These are phyloP conservation scores for Parazoanthus atlanticus DNA, from an alignment of 92 coral and sea anemone genomes.

Conservation along the genomic window DNA sequence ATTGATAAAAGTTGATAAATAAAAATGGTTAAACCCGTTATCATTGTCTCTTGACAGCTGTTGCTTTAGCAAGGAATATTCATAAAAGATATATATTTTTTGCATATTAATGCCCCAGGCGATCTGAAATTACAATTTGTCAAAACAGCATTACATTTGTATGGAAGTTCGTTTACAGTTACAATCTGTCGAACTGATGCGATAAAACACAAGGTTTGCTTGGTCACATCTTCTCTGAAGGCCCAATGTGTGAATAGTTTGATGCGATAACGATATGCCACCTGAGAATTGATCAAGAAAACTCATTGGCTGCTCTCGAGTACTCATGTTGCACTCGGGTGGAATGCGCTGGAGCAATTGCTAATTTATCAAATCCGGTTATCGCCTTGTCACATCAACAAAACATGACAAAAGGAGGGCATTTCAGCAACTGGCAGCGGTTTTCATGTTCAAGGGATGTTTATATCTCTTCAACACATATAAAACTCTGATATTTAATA, in stretches of 20 bases:
- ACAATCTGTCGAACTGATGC: not conserved
- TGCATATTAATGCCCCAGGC: not conserved
- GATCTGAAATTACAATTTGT: not conserved
- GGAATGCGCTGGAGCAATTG: not conserved
- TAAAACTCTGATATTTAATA: not conserved
- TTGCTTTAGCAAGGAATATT: not conserved
- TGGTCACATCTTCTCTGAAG: not conserved
- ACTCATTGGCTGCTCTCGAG: not conserved
- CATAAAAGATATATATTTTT: no score
- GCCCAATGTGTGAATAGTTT: not conserved
- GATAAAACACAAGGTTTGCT: no score
- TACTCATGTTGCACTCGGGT: not conserved
- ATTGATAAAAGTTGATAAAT: no score
- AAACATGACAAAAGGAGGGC: not conserved
- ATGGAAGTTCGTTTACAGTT: not conserved
- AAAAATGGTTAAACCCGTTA: not conserved
- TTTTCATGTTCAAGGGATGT: not conserved
- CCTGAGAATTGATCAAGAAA: not conserved
- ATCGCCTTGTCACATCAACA: constrained; percentile 1
- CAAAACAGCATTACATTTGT: not conserved
- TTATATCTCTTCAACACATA: not conserved
- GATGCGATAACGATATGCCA: not conserved
- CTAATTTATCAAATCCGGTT: constrained; percentile 3
- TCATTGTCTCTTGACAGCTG: not conserved
- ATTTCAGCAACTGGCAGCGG: not conserved